These are phyloP conservation scores for Polypedilum vanderplanki DNA, from an alignment of 1,140 invertebrate genomes.

Conservation along the genomic window DNA sequence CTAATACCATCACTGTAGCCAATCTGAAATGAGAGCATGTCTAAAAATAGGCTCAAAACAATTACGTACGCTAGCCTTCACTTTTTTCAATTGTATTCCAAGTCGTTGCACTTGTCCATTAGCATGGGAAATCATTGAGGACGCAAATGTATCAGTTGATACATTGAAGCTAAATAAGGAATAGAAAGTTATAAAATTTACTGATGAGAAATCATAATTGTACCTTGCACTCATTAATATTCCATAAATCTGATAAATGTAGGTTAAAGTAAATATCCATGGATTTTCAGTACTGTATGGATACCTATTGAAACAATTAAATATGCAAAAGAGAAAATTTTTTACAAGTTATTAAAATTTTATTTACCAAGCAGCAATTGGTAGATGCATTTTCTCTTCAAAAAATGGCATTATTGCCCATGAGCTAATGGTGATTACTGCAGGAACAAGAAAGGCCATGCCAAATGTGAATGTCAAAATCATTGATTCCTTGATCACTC, in stretches of 20 bases:
- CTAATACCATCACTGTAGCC: background rate
- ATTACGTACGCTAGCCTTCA: background rate
- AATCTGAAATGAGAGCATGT: background rate
- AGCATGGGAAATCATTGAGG: background rate
- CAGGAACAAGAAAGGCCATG: background rate
- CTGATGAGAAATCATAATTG: no score
- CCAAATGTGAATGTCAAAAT: background rate
- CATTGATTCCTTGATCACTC: slow-evolving; percentile 5
- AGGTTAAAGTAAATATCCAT: background rate
- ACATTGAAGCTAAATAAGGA: background rate
- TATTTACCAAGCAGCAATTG: background rate
- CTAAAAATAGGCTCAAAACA: background rate
- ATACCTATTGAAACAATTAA: background rate
- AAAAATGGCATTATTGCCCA: slow-evolving; percentile 20
- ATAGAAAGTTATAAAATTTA: no score
- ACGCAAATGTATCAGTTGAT: background rate
- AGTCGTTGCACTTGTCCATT: slow-evolving; percentile 21
- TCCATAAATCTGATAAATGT: slow-evolving; percentile 9
- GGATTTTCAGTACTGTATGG: slow-evolving; percentile 17
- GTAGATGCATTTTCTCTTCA: background rate
- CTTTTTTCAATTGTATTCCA: slow-evolving; percentile 17
- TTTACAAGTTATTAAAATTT: background rate
- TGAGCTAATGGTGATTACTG: background rate
- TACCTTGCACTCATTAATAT: background rate
- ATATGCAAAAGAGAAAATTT: background rate